Evolutionary conservation across 2,888 invertebrate species (phyloP), one percentile per base, ranked within the genome.

Genomic region (Dusona sp.): DNA sequence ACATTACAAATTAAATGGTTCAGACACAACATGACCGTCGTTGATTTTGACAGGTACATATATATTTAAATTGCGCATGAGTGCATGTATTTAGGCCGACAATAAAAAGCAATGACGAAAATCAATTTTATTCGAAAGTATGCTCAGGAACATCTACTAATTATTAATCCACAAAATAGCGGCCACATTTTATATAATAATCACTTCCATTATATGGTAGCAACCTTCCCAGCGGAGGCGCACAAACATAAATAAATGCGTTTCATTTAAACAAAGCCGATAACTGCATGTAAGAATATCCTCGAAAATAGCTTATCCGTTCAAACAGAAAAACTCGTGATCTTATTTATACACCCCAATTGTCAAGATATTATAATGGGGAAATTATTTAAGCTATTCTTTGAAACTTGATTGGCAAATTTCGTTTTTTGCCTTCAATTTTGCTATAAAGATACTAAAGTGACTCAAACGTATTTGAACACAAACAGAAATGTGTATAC

Each of bases 231-330:
- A 29, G 13, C 25, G 16, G 48, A 9, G 4, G 25, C 29, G 29
- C n/a, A 45, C 29, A 33, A 51, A 51, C 54, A 33, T 72, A 72
- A 72, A 54, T 51, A 72, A 33, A 70, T 3, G 13, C 45, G 70
- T 16, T 45, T 11, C 16, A 22, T 29, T 48, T 70, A 22, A 48
- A 51, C 1, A 29, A 70, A 29, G 13, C 1, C 25, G n/a, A 33
- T n/a, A 48, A 29, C 19, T 45, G 48, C 19, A 48, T 29, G n/a
- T 29, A 48, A 25, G 7, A 48, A n/a, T 48, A 6, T 48, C 19
- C 19, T 29, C 36, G 19, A 48, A 70, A 8, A 1, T 8, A 16
- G 22, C 48, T 48, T 11, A 70, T 48, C 7, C 16, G 25, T 45
- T 45, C 25, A 70, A 7, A 45, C 6, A 25, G 13, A 45, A 70